A percentile compares a stretch with the other conserved stretches of the same genome.
Conservation (phyloP, 2,797 vertebrate species). For the Chelon auratus region DNA sequence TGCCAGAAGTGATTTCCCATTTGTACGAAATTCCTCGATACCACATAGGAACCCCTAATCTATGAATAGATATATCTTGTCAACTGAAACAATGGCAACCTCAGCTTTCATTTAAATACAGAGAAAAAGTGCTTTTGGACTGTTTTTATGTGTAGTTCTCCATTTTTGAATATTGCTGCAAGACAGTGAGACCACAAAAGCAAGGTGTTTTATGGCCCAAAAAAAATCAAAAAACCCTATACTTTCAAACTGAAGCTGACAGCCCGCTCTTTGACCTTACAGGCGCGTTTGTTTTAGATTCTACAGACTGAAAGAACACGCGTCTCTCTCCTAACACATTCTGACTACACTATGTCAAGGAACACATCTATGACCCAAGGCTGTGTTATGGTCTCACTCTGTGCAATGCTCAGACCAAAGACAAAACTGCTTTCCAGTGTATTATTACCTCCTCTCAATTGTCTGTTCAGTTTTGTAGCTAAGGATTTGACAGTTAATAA, state of each 20-base stretch:
- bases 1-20: too few relatives aligned
- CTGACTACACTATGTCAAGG: conserved; percentile 42
- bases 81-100: conserved; percentile 9
- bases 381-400: conserved; percentile 24
- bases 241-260: conserved; percentile 30
- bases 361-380: conserved; percentile 38
- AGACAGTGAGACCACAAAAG: neutral
- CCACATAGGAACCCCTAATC: neutral
- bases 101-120: neutral
- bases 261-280: conserved; percentile 18
- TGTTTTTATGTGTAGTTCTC: neutral
- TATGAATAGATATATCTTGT: neutral
- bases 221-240: neutral
- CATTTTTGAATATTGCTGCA: neutral
- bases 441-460: conserved; percentile 11
- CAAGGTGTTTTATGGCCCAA: neutral
- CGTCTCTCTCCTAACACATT: conserved; percentile 30
- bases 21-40: too few relatives aligned
- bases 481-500: conserved; percentile 40
- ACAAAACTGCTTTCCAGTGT: conserved; percentile 24
- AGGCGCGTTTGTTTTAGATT: conserved; percentile 26
- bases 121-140: neutral
- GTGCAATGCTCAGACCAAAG: conserved; percentile 23
- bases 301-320: conserved; percentile 29
- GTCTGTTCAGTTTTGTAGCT: conserved; percentile 3